Evolutionary conservation across 2,797 vertebrate species (phyloP), one percentile per base, ranked within the genome.

Genomic region (Limnodromus scolopaceus): DNA sequence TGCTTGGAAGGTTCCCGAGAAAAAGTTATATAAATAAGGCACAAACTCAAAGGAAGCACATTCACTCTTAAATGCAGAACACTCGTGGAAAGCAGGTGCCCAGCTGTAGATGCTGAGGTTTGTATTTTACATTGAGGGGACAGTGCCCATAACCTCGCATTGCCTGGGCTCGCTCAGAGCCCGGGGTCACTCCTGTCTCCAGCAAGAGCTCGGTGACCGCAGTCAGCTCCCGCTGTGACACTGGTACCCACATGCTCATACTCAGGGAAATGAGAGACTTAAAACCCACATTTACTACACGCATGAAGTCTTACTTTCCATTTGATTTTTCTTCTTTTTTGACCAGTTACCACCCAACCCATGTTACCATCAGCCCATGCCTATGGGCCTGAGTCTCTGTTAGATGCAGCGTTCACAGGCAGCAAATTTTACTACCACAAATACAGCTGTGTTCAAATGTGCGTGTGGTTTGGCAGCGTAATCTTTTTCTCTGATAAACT

Each of bases 401-500:
- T n/a, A n/a, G 6, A 0, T 13, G 53, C 60, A 34, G 24, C 76
- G 65, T 5, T 45, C 69, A 84, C 36, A 82, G 49, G 63, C 34
- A 61, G 57, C 30, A 65, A 77, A 25, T 34, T 72, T 71, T 66
- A 54, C 64, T 66, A 6, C 60, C 63, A 68, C 55, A 60, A 24
- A 53, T 45, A 66, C 34, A 70, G 84, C 64, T 46, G 51, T 22
- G 36, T 49, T 80, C 74, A 39, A 27, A 53, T 4, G 19, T 10
- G 18, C 3, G 2, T 32, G 68, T 19, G 43, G 81, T 38, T 84
- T 71, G 88, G 77, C 71, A 80, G 45, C 6, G 30, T 90, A 94
- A 96, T 92, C 81, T 91, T 90, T 86, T 84, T 87, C 55, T 86
- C 8, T 28, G 64, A 84, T 92, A 74, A 90, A 81, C 63, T 49